Conservation (phyloP, 2,888 invertebrate genomes). For the Macrophya alboannulata region DNA sequence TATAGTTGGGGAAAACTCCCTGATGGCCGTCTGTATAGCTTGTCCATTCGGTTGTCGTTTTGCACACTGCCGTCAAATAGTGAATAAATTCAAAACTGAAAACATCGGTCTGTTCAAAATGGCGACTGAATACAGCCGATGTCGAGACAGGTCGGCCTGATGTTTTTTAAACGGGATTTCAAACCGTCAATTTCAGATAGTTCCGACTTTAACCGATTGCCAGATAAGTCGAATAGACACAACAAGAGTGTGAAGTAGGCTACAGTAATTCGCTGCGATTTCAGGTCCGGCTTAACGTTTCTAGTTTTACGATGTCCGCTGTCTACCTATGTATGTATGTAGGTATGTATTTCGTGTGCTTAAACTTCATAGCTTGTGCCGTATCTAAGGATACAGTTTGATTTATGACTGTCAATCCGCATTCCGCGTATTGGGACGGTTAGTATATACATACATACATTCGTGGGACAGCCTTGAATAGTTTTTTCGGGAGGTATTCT, state of each 20-base stretch:
- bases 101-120: no score
- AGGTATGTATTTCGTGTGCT: background rate
- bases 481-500: background rate
- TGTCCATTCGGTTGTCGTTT: no score
- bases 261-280: background rate
- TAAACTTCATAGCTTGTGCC: background rate
- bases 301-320: background rate
- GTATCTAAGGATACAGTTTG: background rate
- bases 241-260: no score
- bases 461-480: background rate
- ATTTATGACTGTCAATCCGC: conserved; percentile 30
- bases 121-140: no score
- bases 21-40: no score
- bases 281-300: background rate
- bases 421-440: background rate
- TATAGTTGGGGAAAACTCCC: background rate
- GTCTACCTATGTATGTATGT: background rate
- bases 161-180: no score
- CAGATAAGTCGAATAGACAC: no score
- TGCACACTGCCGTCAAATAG: no score
- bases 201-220: no score
- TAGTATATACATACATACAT: background rate
- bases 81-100: no score
- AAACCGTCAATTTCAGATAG: no score
- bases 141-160: no score